A percentile compares a stretch with the other conserved stretches of the same genome.
Evolutionary conservation across 2,888 invertebrate species (phyloP).

Genomic region (Stenurella melanura): DNA sequence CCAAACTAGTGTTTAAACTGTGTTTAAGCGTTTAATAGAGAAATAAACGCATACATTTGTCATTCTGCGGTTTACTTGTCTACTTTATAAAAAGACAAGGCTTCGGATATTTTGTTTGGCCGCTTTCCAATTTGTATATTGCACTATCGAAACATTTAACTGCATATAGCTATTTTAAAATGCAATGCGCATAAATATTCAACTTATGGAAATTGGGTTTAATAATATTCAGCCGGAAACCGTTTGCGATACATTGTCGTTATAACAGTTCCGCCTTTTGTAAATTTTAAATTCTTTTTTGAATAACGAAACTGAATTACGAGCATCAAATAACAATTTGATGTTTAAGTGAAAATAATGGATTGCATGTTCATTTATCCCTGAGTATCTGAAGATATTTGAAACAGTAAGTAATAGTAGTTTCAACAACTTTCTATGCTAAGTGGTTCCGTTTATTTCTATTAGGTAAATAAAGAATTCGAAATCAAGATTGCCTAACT

Average conservation of each 20-base stretch:
- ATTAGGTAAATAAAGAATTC: too few relatives aligned
- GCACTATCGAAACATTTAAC: slow-evolving; percentile 61
- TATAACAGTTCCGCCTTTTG: slow-evolving; percentile 47
- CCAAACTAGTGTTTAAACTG: slow-evolving; percentile 47
- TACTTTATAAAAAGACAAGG: slow-evolving; percentile 59
- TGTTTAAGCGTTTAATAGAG: slow-evolving; percentile 58
- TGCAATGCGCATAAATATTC: slow-evolving; percentile 61
- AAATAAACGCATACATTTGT: slow-evolving; percentile 67
- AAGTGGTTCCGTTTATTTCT: too few relatives aligned
- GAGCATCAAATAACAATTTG: slow-evolving; percentile 46
- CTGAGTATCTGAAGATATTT: background rate
- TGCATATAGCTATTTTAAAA: slow-evolving; percentile 61
- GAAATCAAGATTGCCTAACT: too few relatives aligned
- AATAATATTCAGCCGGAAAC: slow-evolving; percentile 57
- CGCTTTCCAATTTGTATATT: slow-evolving; percentile 65
- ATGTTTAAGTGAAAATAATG: slow-evolving; percentile 52
- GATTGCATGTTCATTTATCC: background rate
- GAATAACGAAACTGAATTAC: slow-evolving; percentile 45
- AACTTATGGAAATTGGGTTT: slow-evolving; percentile 61
- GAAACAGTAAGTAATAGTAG: background rate
- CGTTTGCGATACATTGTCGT: slow-evolving; percentile 53
- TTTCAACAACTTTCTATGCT: background rate
- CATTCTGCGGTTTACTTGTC: slow-evolving; percentile 62
- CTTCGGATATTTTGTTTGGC: slow-evolving; percentile 63
- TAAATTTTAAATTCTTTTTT: slow-evolving; percentile 48